Evolutionary conservation across 2,113 vertebrate species (phyloP), one percentile per base, ranked within the genome.

Genomic region (Aepyceros melampus): DNA sequence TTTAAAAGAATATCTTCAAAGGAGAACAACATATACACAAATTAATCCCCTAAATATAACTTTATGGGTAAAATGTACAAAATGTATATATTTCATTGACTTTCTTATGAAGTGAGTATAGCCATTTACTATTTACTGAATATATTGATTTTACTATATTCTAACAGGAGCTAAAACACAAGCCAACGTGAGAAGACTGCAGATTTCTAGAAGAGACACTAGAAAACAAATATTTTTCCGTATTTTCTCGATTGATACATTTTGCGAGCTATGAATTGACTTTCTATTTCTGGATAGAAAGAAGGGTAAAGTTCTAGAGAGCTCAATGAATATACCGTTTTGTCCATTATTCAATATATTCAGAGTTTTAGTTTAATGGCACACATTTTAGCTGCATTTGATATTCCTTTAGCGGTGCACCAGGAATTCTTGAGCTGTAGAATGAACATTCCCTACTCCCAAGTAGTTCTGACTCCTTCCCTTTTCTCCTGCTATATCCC

Each of bases 41-140:
- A 60, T 82, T 94, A 74, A 74, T 87, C 47, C 90, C 19, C 33
- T 81, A 92, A 94, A 76, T 91, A 43, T 89, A 93, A 91, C 89
- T 87, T 15, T 56, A 47, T 31, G 60, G 85, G 51, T 45, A 40
- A 94, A 49, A 85, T 93, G 27, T 86, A 85, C 12, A 56, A 67
- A 87, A 96, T 58, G 4, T 11, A 47, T 17, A 19, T 8, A 23
- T 29, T 58, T 84, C 45, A 74, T 76, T 87, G 56, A 74, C 88
- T 94, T 83, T 12, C 7, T 89, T 89, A 36, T 78, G 16, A 94
- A 91, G 8, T 81, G 29, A 82, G 23, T 51, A 96, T n/a, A 94
- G 27, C 31, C 19, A 27, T 85, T 53, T 76, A 94, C 5, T 64
- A 11, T 10, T 90, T 2, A 15, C 51, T 84, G 49, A 1, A 17